Evolutionary conservation across 2,797 vertebrate genomes (phyloP).

Genomic region (Linurgus olivaceus): DNA sequence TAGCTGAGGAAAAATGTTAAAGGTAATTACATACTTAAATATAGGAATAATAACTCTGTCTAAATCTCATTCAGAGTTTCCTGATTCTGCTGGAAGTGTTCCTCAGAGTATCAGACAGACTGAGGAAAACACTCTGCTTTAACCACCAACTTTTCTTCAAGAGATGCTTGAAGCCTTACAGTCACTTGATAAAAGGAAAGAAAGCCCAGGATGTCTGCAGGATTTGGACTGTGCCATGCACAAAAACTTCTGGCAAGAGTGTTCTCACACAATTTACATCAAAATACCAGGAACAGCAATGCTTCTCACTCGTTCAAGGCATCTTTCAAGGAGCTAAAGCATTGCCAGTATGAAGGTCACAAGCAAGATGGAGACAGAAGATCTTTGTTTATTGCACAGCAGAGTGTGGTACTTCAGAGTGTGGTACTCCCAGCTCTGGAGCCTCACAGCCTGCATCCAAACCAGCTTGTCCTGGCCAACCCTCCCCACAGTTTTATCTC

Average conservation of each 20-base stretch:
- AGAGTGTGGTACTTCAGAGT: neutral
- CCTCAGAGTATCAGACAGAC: neutral
- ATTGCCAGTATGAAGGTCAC: neutral
- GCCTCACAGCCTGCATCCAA: neutral
- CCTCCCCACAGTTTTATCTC: neutral
- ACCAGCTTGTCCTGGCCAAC: neutral
- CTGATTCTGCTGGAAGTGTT: neutral
- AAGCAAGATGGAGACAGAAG: neutral
- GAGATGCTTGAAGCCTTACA: neutral
- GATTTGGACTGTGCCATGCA: neutral
- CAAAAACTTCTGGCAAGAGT: neutral
- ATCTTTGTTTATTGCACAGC: neutral
- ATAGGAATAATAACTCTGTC: neutral
- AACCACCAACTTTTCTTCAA: neutral
- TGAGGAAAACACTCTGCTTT: neutral
- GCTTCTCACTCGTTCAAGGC: neutral
- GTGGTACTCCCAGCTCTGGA: neutral
- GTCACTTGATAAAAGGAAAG: neutral
- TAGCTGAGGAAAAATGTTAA: neutral
- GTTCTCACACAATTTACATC: neutral
- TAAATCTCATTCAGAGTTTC: neutral
- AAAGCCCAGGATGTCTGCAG: neutral
- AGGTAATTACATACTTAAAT: neutral
- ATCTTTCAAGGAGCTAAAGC: neutral
- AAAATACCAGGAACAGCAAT: neutral